Evolutionary conservation across 2,797 vertebrate genomes (phyloP), one percentile per base, ranked within the genome.

Genomic region (Leuciscus waleckii): DNA sequence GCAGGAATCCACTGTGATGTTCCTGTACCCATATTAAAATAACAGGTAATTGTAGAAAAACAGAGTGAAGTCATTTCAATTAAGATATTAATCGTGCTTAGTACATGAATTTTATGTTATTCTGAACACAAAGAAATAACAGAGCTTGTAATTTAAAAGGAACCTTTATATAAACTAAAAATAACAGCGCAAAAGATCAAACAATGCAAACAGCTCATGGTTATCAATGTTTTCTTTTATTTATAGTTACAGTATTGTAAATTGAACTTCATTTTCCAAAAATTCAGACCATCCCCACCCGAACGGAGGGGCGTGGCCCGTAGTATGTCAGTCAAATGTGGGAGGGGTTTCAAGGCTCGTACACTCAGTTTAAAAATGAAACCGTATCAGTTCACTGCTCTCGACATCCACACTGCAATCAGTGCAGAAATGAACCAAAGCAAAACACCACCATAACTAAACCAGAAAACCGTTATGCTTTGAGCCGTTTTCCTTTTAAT

Each of bases 241-340:
- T 88, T 86, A 29, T 89, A 75, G 81, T 89, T 89, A 85, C 84
- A 90, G 83, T 90, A 85, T 85, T 89, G 89, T 89, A 91, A 90
- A 91, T 89, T 86, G 58, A 65, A 86, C 84, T 81, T 78, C 14
- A 84, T 70, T 86, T 68, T 88, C 69, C 78, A 88, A 90, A 89
- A 88, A 67, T 84, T 91, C 83, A 84, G 69, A 79, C 73, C 85
- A 71, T 35, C 84, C 86, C 70, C 81, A 82, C 78, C 54, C 43
- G n/a, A 84, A 43, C 58, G 54, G 77, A 32, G 78, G 79, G 81
- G 85, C 37, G 65, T 81, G 86, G 85, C 81, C 85, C 83, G 88
- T 67, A 46, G 54, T n/a, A 86, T 87, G 86, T 90, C 90, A 89
- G 88, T 83, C 90, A 86, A 81, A 80, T 84, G 85, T 88, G 71